Evolutionary conservation across 2,888 invertebrate genomes (phyloP).

Genomic region (Coelinius sp.): DNA sequence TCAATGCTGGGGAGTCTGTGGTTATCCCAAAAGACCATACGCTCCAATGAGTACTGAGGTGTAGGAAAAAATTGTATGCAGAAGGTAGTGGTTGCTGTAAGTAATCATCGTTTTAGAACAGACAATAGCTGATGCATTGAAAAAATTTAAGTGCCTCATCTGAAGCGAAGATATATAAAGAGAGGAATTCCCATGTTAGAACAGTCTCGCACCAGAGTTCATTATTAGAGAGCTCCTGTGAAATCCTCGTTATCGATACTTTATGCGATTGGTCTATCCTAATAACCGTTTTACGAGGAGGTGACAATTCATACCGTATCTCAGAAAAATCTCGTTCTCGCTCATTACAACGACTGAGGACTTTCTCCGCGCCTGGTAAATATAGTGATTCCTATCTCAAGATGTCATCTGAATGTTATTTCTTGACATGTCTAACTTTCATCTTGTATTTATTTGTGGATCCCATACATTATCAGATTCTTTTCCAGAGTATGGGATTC

Average conservation of each 20-base stretch:
- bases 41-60: constrained; percentile 6
- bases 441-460: no score
- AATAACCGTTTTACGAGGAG: background rate
- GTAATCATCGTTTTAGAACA: background rate
- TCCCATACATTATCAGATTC: no score
- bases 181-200: background rate
- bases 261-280: background rate
- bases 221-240: background rate
- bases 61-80: constrained; percentile 2
- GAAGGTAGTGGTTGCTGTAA: background rate
- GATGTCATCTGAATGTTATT: background rate
- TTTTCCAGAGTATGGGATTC: no score
- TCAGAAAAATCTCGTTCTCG: background rate
- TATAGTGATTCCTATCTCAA: background rate
- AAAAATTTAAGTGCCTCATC: background rate
- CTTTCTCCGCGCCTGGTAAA: background rate
- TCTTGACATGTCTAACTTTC: background rate
- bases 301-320: background rate
- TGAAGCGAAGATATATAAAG: constrained; percentile 12
- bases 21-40: constrained; percentile 5
- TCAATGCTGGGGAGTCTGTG: background rate
- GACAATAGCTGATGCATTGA: background rate
- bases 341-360: background rate
- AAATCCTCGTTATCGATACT: background rate
- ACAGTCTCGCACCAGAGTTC: background rate